These are phyloP conservation scores for Eonycteris spelaea DNA, from an alignment of 2,113 vertebrate species.

Conservation along the genomic window DNA sequence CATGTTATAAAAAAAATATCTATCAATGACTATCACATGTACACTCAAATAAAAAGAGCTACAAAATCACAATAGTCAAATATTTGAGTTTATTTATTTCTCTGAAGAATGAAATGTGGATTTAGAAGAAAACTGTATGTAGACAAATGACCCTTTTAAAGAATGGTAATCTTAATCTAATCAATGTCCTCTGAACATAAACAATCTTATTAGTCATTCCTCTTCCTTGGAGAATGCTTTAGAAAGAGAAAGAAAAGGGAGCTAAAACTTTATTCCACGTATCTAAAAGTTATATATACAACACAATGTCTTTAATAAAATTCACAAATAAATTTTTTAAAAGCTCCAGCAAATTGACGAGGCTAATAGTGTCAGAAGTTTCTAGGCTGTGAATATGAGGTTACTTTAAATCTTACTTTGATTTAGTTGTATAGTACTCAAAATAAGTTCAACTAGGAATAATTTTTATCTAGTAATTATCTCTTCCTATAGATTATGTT, in stretches of 20 bases:
- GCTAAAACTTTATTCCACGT: neutral
- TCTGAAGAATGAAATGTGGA: neutral
- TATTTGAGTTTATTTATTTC: neutral
- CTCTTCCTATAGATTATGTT: neutral
- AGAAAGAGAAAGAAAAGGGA: neutral
- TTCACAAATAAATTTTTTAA: neutral
- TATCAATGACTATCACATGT: neutral
- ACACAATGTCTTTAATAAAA: neutral
- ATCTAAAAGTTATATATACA: neutral
- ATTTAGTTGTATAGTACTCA: neutral
- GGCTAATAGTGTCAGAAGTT: neutral
- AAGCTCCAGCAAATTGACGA: neutral
- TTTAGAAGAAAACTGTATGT: neutral
- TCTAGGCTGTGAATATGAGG: neutral
- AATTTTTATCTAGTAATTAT: constrained; percentile 2
- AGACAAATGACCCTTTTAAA: neutral
- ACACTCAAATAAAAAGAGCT: neutral
- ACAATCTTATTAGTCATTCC: neutral
- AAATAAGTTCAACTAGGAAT: neutral
- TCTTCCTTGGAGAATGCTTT: neutral
- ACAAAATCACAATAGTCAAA: neutral
- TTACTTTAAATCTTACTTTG: neutral
- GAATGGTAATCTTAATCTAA: neutral
- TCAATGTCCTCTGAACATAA: neutral
- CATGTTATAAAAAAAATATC: neutral